Evolutionary conservation across 2,113 vertebrate species (phyloP).

Genomic region (Larimichthys crocea): DNA sequence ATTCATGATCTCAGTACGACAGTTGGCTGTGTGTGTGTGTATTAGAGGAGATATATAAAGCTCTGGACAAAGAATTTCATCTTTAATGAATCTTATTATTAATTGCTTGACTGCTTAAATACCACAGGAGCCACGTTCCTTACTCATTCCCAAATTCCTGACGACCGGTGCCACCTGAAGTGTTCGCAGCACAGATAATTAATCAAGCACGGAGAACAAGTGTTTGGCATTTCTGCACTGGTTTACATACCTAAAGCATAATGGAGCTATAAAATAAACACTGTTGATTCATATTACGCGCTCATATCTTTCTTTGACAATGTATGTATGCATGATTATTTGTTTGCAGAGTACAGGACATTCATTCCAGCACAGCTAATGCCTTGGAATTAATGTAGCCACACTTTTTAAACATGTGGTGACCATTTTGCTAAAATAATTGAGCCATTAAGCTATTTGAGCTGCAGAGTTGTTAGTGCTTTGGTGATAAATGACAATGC

Average conservation of each 20-base stretch:
- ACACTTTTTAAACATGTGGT: slow-evolving; percentile 57
- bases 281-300: slow-evolving; percentile 4
- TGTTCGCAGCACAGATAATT: slow-evolving; percentile 26
- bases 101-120: neutral
- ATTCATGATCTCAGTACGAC: neutral
- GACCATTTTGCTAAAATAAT: slow-evolving; percentile 66
- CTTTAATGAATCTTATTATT: neutral
- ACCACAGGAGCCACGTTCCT: neutral
- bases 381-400: slow-evolving; percentile 29
- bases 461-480: slow-evolving; percentile 48
- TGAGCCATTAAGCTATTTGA: slow-evolving; percentile 59
- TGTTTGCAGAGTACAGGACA: slow-evolving; percentile 42
- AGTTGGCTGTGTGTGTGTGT: neutral
- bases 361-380: slow-evolving; percentile 50
- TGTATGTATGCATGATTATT: slow-evolving; percentile 22
- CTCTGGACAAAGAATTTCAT: neutral
- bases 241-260: slow-evolving; percentile 31
- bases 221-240: slow-evolving; percentile 30
- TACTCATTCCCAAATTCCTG: slow-evolving; percentile 9
- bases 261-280: slow-evolving; percentile 31
- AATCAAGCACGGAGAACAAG: slow-evolving; percentile 6
- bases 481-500: slow-evolving; percentile 64
- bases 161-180: neutral
- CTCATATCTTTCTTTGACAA: slow-evolving; percentile 5
- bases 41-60: neutral